Percentiles rank a stretch among this genome's conserved stretches.
Evolutionary conservation across 2,797 vertebrate genomes (phyloP).

Genomic region (Siniperca undulata): DNA sequence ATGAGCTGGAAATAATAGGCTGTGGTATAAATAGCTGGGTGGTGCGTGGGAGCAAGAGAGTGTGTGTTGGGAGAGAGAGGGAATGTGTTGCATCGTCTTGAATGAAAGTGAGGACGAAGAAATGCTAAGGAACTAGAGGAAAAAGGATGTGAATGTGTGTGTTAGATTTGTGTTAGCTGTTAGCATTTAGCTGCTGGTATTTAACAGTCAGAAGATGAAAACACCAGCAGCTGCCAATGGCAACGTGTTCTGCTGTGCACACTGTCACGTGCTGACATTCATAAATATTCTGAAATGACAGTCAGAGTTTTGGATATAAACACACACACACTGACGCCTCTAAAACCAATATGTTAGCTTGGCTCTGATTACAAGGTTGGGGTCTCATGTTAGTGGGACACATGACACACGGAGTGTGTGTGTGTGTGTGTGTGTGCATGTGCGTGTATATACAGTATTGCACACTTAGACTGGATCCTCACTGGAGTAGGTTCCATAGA

Average conservation of each 20-base stretch:
- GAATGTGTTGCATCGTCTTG: constrained; percentile 46
- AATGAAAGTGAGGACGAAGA: constrained; percentile 44
- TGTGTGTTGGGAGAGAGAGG: constrained; percentile 50
- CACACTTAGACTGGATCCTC: constrained; percentile 47
- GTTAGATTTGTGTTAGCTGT: constrained; percentile 20
- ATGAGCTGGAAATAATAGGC: constrained; percentile 76
- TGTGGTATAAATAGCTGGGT: constrained; percentile 72
- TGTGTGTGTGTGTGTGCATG: background rate
- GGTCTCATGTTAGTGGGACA: constrained; percentile 39
- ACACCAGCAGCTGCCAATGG: constrained; percentile 25
- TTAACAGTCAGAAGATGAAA: background rate
- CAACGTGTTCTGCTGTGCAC: background rate
- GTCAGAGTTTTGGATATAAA: background rate
- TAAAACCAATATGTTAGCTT: constrained; percentile 10
- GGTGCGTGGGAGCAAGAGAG: constrained; percentile 54
- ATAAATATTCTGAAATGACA: background rate
- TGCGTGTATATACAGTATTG: background rate
- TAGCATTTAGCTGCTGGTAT: constrained; percentile 13
- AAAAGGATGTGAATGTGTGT: background rate
- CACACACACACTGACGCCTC: background rate
- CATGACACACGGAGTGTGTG: constrained; percentile 15
- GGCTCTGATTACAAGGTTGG: constrained; percentile 32
- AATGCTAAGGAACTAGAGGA: background rate
- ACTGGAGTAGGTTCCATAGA: constrained; percentile 14
- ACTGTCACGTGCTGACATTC: constrained; percentile 21